Conservation (phyloP, 2,888 invertebrate genomes). For the Trachelus stipa region DNA sequence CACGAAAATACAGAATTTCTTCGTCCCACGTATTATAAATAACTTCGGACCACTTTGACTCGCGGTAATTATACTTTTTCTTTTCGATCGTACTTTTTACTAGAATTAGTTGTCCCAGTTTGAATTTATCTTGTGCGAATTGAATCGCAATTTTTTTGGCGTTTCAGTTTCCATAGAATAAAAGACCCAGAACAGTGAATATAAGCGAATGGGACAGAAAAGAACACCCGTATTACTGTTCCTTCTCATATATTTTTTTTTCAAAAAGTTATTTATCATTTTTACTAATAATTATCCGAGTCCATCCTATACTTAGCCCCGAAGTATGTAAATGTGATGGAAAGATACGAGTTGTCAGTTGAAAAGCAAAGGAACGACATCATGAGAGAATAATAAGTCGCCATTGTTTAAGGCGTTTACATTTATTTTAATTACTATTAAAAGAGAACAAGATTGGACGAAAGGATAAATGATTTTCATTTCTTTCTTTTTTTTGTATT, state of each 20-base stretch:
- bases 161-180: background rate
- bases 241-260: too few species aligned
- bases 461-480: background rate
- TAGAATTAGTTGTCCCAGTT: background rate
- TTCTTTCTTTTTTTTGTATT: background rate
- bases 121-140: background rate
- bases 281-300: background rate
- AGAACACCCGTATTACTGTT: background rate
- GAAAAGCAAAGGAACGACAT: background rate
- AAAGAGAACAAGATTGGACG: background rate
- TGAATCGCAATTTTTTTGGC: background rate
- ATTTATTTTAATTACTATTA: background rate
- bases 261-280: background rate
- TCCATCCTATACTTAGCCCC: background rate
- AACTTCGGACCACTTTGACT: background rate
- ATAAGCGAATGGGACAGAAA: background rate
- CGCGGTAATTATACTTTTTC: background rate
- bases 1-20: background rate
- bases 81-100: background rate
- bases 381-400: background rate
- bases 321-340: background rate
- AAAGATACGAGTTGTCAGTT: background rate
- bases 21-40: background rate
- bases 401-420: background rate
- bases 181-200: background rate